These are phyloP conservation scores for Echeneis naucrates DNA, from an alignment of 2,797 vertebrate species.

Conservation along the genomic window DNA sequence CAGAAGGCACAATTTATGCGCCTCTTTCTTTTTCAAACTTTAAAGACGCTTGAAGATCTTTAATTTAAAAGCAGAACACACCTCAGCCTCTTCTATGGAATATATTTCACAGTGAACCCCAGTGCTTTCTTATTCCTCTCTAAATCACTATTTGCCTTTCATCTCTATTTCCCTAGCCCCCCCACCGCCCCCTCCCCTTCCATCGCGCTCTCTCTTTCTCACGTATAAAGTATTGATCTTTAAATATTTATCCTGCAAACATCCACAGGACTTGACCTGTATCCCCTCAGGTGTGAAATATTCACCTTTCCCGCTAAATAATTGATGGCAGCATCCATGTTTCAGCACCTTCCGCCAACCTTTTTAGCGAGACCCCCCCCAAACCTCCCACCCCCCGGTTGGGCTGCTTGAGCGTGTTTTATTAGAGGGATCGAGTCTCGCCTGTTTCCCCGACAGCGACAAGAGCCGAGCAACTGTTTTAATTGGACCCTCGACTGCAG, in stretches of 20 bases:
- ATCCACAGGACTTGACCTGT: constrained; percentile 52
- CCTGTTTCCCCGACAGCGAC: constrained; percentile 34
- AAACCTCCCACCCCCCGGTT: too few species aligned
- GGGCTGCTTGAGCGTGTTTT: constrained; percentile 14
- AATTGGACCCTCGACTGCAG: constrained; percentile 55
- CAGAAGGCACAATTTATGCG: constrained; percentile 6
- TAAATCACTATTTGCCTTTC: constrained; percentile 54
- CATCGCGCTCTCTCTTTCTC: constrained; percentile 30
- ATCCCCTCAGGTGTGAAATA: constrained; percentile 54
- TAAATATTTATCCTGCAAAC: constrained; percentile 73
- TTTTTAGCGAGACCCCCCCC: constrained; percentile 8
- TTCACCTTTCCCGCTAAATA: constrained; percentile 70
- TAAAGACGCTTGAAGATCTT: constrained; percentile 30
- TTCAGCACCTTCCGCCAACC: constrained; percentile 31
- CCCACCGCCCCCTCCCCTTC: too few species aligned
- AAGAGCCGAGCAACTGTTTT: constrained; percentile 35
- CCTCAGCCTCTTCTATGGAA: constrained; percentile 14
- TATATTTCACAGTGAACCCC: constrained; percentile 18
- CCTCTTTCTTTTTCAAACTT: constrained; percentile 14
- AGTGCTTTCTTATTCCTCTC: constrained; percentile 20
- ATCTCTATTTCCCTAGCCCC: constrained; percentile 13
- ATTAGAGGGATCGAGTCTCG: constrained; percentile 21
- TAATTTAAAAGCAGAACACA: constrained; percentile 45
- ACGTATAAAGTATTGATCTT: constrained; percentile 66
- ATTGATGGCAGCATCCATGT: constrained; percentile 53